Evolutionary conservation across 2,797 vertebrate genomes (phyloP), one percentile per base, ranked within the genome.

Genomic region (Serranus cabrilla): DNA sequence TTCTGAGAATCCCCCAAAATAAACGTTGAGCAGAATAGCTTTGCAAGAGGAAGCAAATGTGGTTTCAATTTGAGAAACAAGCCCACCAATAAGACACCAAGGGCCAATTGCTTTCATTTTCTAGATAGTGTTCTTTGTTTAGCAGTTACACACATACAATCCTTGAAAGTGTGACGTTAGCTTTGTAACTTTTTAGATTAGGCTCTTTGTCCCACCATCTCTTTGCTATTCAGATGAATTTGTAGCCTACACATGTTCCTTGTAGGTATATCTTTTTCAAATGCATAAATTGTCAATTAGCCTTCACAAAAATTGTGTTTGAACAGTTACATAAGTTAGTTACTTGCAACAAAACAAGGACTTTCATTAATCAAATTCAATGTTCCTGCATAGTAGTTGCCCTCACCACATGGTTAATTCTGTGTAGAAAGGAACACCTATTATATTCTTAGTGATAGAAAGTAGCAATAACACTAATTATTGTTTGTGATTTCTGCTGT

Each of bases 41-140:
- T 34, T 18, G 27, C 27, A 63, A 56, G 39, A 82, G 54, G 49
- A 84, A 82, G 27, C 20, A 6, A 63, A 51, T 42, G 54, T 16
- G 6, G 57, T 81, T 83, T 81, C 27, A 55, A 1, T 52, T 52
- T 74, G 58, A 76, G 43, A 71, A 74, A 46, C 6, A 49, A 54
- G 50, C 42, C 14, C 42, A 12, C 13, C 0, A 11, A 8, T 74
- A 17, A 2, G 11, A 21, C 12, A 12, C 0, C 17, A 13, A 46
- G 16, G 16, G 51, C 20, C 49, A 6, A 18, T 16, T 20, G 5
- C 46, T 55, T 71, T 64, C 39, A 63, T 52, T 54, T 34, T 10
- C 13, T 37, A 11, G 47, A 56, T 47, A 46, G 25, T 27, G 2
- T 64, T 31, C 4, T 58, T 17, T 27, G 6, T 34, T 13, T 18